These are phyloP conservation scores for Arenaria interpres DNA, from an alignment of 2,113 vertebrate genomes.

Conservation along the genomic window DNA sequence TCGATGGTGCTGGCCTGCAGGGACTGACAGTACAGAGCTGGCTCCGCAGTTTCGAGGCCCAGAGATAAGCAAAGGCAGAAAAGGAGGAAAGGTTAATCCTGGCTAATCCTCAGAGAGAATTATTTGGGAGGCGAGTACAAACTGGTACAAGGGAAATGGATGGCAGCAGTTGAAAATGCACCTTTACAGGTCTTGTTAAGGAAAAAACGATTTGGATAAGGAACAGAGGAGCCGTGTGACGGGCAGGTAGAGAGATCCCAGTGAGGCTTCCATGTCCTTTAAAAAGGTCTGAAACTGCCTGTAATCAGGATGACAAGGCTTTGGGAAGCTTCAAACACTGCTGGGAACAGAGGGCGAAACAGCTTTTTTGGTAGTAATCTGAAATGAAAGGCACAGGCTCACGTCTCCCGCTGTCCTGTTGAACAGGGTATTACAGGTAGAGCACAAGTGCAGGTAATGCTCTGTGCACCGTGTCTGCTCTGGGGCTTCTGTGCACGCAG, in stretches of 20 bases:
- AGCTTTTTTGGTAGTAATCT: neutral
- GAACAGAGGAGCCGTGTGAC: neutral
- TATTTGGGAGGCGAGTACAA: neutral
- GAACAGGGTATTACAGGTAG: neutral
- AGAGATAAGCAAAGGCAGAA: neutral
- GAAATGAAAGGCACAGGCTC: neutral
- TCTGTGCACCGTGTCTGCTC: neutral
- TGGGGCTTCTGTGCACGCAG: neutral
- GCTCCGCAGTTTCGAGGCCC: neutral
- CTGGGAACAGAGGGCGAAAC: neutral
- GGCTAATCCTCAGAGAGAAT: neutral
- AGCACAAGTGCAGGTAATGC: neutral
- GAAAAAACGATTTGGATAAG: neutral
- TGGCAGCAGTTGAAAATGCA: neutral
- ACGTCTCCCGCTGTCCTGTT: neutral
- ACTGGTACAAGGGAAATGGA: neutral
- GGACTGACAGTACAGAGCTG: neutral
- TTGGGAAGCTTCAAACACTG: neutral
- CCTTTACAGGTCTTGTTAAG: neutral
- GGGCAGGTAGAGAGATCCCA: neutral
- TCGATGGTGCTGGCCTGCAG: neutral
- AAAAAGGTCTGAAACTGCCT: neutral
- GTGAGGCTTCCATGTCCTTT: neutral
- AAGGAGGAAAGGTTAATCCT: constrained; percentile 5
- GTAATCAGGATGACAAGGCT: constrained; percentile 26